Evolutionary conservation across 2,113 vertebrate species (phyloP).

Genomic region (Clinocottus analis): DNA sequence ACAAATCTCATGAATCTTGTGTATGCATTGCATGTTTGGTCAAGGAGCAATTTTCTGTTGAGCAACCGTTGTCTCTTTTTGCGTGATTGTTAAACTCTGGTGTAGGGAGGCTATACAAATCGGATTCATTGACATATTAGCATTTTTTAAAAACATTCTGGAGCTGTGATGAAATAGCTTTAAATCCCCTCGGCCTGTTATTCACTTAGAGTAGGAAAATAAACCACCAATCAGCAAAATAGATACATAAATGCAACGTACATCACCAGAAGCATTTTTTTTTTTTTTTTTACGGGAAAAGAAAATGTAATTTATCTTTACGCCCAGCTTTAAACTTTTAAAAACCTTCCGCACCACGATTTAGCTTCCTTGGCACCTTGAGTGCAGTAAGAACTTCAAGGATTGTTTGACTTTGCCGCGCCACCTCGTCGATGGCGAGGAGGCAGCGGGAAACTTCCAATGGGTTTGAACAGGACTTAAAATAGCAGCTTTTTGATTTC

Average conservation of each 20-base stretch:
- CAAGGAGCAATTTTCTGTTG: neutral
- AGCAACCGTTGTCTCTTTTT: neutral
- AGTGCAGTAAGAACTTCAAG: constrained; percentile 19
- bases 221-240: constrained; percentile 31
- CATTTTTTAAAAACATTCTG: neutral
- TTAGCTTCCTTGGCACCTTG: constrained; percentile 21
- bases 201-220: constrained; percentile 21
- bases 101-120: neutral
- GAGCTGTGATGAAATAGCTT: neutral
- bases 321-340: constrained; percentile 28
- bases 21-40: neutral
- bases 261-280: constrained; percentile 43
- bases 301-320: constrained; percentile 17
- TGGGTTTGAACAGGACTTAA: constrained; percentile 34
- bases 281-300: neutral
- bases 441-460: constrained; percentile 41
- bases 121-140: neutral
- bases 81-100: no score
- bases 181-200: neutral
- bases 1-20: neutral
- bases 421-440: constrained; percentile 24
- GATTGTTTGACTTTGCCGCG: constrained; percentile 31
- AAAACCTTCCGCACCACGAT: constrained; percentile 16
- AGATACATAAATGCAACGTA: constrained; percentile 37
- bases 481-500: constrained; percentile 76